Conservation (phyloP, 2,113 vertebrate species). For the Verasper variegatus region DNA sequence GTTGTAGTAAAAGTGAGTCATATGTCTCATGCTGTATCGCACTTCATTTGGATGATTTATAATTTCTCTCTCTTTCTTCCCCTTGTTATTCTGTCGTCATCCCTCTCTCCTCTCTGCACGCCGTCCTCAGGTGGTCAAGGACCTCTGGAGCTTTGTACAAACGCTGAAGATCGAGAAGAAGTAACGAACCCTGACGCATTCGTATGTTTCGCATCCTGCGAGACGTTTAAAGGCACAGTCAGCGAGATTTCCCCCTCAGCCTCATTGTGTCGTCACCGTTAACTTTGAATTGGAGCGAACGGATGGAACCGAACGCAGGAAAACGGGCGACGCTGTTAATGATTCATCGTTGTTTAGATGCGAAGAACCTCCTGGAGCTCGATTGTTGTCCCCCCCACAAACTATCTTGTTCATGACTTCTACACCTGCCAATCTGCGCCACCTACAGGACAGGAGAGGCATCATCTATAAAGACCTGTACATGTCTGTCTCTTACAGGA, state of each 20-base stretch:
- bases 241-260: conserved; percentile 50
- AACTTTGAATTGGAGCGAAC: conserved; percentile 3
- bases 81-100: conserved; percentile 24
- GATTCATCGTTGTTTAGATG: conserved; percentile 23
- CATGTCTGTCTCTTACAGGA: background rate
- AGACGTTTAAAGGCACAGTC: conserved; percentile 77
- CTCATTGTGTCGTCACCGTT: conserved; percentile 8
- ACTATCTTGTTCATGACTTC: background rate
- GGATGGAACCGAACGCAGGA: background rate
- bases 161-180: conserved; percentile 80
- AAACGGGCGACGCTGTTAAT: conserved; percentile 16
- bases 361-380: conserved; percentile 13
- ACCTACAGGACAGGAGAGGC: conserved; percentile 7
- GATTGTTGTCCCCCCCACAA: too few species aligned
- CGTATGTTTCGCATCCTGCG: conserved; percentile 47
- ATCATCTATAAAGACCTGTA: background rate
- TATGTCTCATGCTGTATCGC: conserved; percentile 50
- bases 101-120: conserved; percentile 16
- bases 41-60: conserved; percentile 65
- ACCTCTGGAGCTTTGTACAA: conserved; percentile 84
- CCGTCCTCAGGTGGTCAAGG: conserved; percentile 83
- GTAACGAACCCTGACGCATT: conserved; percentile 55
- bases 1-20: conserved; percentile 76
- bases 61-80: conserved; percentile 45
- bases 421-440: conserved; percentile 8